Conservation (phyloP, 2,113 vertebrate species). For the Leucoraja erinaceus region DNA sequence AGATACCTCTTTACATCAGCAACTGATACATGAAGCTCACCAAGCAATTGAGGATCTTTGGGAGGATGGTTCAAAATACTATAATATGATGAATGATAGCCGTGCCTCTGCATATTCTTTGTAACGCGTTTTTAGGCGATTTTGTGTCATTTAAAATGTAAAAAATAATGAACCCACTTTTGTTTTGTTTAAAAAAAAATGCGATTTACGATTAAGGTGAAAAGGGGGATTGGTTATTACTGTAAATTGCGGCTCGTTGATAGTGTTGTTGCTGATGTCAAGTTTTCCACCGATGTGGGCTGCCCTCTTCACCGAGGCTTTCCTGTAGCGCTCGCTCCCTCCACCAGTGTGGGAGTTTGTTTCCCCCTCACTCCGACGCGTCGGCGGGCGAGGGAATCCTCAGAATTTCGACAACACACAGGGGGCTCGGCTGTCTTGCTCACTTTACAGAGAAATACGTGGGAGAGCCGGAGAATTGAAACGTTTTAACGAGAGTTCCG, state of each 20-base stretch:
- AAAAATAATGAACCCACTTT: not conserved
- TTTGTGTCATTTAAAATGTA: not conserved
- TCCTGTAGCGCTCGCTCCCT: slow-evolving; percentile 11
- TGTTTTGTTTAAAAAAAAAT: not conserved
- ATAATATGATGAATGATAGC: not conserved
- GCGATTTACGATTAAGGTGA: slow-evolving; percentile 2
- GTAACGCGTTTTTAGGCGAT: not conserved
- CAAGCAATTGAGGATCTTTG: not conserved
- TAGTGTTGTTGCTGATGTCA: slow-evolving; percentile 16
- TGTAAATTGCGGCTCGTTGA: slow-evolving; percentile 6
- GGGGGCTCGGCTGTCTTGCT: not conserved
- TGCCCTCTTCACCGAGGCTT: slow-evolving; percentile 1
- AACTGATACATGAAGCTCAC: not conserved
- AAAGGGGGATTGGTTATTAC: not conserved
- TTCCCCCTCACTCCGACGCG: slow-evolving; percentile 1
- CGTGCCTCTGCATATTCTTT: not conserved
- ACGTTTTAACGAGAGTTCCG: not conserved
- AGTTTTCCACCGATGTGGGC: slow-evolving; percentile 25
- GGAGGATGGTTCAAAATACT: not conserved
- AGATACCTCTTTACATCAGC: not conserved
- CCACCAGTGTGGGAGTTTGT: not conserved
- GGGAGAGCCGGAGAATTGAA: not conserved
- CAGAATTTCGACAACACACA: not conserved
- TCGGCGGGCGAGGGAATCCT: slow-evolving; percentile 9
- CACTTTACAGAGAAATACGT: not conserved